A percentile compares a stretch with the other conserved stretches of the same genome.
phyloP scores from a whole-genome alignment of 2,797 vertebrate species.

The Tangara arthus region DNA sequence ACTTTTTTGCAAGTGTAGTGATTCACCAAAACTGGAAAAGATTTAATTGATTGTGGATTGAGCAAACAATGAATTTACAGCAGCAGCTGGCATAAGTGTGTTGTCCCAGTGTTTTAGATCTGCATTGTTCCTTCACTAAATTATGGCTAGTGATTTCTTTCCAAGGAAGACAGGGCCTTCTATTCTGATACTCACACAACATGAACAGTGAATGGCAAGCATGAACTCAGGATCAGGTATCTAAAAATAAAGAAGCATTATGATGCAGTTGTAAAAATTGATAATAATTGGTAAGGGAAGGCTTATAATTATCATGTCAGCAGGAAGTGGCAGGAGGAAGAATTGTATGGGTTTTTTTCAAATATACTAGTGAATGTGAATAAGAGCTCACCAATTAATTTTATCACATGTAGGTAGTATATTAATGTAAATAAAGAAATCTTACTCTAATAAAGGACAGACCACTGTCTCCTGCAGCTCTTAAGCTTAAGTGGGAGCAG shows the following conservation, averaged over 20 bases:
- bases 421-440: neutral
- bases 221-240: neutral
- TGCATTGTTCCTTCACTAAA: neutral
- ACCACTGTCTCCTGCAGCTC: neutral
- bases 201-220: neutral
- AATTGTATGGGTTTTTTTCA: neutral
- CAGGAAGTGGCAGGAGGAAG: fast-evolving
- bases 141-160: neutral
- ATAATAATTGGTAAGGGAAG: neutral
- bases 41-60: neutral
- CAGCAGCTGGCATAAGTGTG: neutral
- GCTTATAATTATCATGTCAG: neutral
- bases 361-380: neutral
- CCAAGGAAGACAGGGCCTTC: neutral
- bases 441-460: neutral
- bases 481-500: neutral
- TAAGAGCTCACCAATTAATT: neutral
- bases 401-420: neutral
- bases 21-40: neutral
- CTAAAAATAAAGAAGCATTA: neutral
- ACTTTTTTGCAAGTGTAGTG: neutral
- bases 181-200: neutral
- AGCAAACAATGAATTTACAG: neutral
- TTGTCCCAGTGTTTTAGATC: neutral
- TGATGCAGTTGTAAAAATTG: neutral